A percentile compares a stretch with the other conserved stretches of the same genome.
Conservation (phyloP, 2,797 vertebrate species). For the Morelia viridis region DNA sequence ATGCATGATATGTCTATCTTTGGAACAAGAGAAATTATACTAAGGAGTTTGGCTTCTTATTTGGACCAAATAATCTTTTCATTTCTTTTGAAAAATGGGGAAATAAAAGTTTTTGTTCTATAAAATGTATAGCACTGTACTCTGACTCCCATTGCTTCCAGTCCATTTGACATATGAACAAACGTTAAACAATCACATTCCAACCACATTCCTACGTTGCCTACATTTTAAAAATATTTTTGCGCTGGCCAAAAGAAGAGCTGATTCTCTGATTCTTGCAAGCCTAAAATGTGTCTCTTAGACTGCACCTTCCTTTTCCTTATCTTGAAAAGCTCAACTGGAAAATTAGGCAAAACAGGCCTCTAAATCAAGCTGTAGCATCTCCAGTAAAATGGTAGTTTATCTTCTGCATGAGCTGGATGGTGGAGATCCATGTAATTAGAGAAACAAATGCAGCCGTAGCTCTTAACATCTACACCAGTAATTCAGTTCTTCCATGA, state of each 20-base stretch:
- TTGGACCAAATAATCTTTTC: conserved; percentile 35
- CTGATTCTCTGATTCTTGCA: conserved; percentile 35
- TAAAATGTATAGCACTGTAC: conserved; percentile 53
- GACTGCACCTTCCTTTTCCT: conserved; percentile 43
- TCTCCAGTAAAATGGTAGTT: conserved; percentile 58
- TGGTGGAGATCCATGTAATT: conserved; percentile 51
- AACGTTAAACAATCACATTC: conserved; percentile 63
- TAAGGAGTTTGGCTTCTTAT: conserved; percentile 24
- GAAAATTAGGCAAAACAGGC: conserved; percentile 60
- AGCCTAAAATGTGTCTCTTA: conserved; percentile 30
- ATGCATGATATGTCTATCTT: conserved; percentile 36
- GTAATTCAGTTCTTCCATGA: conserved; percentile 49
- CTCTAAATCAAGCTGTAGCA: conserved; percentile 47
- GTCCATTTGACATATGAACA: conserved; percentile 68
- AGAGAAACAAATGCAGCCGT: conserved; percentile 57
- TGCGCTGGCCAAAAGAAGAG: conserved; percentile 39
- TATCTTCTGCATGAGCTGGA: not conserved
- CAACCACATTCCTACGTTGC: conserved; percentile 49
- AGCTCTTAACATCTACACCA: conserved; percentile 34
- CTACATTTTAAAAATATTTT: conserved; percentile 55
- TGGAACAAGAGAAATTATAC: conserved; percentile 44
- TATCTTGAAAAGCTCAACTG: conserved; percentile 50
- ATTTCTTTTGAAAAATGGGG: conserved; percentile 36
- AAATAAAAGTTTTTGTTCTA: conserved; percentile 39
- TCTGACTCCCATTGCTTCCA: conserved; percentile 57